Base-by-base conservation (phyloP, 2,888 invertebrate genomes). In the Nasonovia ribisnigri region DNA sequence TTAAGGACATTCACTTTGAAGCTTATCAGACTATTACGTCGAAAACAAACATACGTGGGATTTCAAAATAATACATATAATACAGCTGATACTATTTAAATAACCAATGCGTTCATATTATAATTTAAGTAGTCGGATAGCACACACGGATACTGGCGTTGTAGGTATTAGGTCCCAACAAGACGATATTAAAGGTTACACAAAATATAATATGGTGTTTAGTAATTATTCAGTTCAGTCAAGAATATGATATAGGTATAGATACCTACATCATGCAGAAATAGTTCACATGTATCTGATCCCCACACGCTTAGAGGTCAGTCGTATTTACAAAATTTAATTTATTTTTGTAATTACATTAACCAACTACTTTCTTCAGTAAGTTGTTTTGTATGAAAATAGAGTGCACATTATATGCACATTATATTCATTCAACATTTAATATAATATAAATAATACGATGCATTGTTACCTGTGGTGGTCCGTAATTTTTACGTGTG, bases 1-100 rank as follows among this genome's bases (percentile, higher is more conserved):
- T 42, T 51, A 46, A n/a, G 60, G 46, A 60, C 89, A 60, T 90
- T 90, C 60, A 60, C 89, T 90, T 90, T 60, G 89, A 60, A 60
- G 77, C 60, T 60, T 60, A 60, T 60, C 46, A 77, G 36, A 16
- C 36, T 8, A 36, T 20, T 77, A 77, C 6, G 77, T 77, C 77
- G 20, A 77, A 42, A 77, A 77, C 77, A 77, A 36, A 77, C 77
- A 77, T 36, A 77, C 36, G 8, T 36, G 36, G 77, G 6, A 77
- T 77, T 42, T 57, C 57, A 8, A 57, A 57, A 57, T 57, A 57
- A 57, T 57, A 26, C 10, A 26, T 57, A 57, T 57, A 57, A 57
- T 57, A 24, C 54, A 24, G 24, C 24, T 54, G 54, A 54, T 54
- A 77, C 77, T 36, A 77, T 77, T 77, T 36, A 77, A 77, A 77